Evolutionary conservation across 2,888 invertebrate genomes (phyloP).

Genomic region (Platycnemis pennipes): DNA sequence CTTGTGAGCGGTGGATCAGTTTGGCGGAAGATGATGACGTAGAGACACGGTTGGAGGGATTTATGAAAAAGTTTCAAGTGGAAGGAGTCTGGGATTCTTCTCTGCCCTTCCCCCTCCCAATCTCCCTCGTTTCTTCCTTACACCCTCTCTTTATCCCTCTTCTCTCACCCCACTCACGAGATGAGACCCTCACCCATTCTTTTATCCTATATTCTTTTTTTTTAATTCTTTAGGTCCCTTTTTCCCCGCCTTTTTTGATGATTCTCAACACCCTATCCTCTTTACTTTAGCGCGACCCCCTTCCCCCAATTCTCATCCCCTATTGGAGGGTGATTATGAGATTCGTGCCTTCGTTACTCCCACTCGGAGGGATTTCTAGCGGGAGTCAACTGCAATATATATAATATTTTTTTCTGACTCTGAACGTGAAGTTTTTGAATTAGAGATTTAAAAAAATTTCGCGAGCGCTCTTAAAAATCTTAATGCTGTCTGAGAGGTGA

Average conservation of each 20-base stretch:
- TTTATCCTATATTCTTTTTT: not conserved
- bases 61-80: not conserved
- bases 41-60: conserved; percentile 1
- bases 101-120: not conserved
- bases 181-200: not conserved
- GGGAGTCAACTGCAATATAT: conserved; percentile 10
- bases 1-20: not conserved
- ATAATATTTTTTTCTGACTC: not conserved
- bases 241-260: conserved; percentile 5
- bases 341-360: conserved; percentile 60
- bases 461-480: not conserved
- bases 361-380: conserved; percentile 12
- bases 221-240: conserved; percentile 20
- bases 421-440: conserved; percentile 17
- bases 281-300: conserved; percentile 7
- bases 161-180: not conserved
- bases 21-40: conserved; percentile 18
- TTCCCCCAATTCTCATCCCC: conserved; percentile 21
- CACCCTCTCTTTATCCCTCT: not conserved
- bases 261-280: conserved; percentile 40
- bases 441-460: conserved; percentile 22
- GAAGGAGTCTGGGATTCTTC: not conserved
- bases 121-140: not conserved
- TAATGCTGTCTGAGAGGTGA: conserved; percentile 35
- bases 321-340: conserved; percentile 55